These are phyloP conservation scores for Apodemus agrarius DNA, from an alignment of 2,797 vertebrate genomes.

Conservation along the genomic window DNA sequence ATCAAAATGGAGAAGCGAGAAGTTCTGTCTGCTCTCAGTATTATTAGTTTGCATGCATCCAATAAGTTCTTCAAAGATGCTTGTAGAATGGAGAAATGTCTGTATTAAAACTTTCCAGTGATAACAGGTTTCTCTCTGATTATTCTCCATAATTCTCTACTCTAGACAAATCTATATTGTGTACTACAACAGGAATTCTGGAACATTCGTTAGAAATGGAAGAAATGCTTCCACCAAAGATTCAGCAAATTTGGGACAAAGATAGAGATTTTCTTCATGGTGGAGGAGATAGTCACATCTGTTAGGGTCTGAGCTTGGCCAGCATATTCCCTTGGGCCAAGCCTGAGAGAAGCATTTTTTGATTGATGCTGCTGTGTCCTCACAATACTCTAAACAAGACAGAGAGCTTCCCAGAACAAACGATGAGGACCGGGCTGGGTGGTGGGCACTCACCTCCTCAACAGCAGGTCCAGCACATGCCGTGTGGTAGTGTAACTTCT, in stretches of 20 bases:
- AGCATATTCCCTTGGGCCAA: too few relatives aligned
- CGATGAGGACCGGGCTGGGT: too few relatives aligned
- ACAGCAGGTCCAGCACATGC: slow-evolving; percentile 86
- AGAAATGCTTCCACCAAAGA: neutral
- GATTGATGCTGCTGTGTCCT: neutral
- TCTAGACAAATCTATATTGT: too few relatives aligned
- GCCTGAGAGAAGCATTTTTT: neutral
- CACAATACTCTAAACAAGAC: neutral
- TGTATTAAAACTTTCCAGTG: neutral
- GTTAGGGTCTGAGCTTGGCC: rapidly evolving
- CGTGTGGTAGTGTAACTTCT: slow-evolving; percentile 92
- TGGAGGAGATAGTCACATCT: rapidly evolving
- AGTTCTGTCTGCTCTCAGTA: neutral
- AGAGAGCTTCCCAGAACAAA: too few relatives aligned
- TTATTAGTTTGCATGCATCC: too few relatives aligned
- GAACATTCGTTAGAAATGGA: too few relatives aligned
- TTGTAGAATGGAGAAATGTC: neutral
- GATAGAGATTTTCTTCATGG: neutral
- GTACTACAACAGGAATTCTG: neutral
- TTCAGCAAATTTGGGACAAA: neutral
- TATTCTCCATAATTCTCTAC: neutral
- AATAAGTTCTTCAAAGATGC: neutral
- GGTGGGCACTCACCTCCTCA: neutral
- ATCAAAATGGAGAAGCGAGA: neutral
- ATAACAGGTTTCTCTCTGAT: rapidly evolving